Evolutionary conservation across 2,113 vertebrate species (phyloP).

Genomic region (Siniperca knerii): DNA sequence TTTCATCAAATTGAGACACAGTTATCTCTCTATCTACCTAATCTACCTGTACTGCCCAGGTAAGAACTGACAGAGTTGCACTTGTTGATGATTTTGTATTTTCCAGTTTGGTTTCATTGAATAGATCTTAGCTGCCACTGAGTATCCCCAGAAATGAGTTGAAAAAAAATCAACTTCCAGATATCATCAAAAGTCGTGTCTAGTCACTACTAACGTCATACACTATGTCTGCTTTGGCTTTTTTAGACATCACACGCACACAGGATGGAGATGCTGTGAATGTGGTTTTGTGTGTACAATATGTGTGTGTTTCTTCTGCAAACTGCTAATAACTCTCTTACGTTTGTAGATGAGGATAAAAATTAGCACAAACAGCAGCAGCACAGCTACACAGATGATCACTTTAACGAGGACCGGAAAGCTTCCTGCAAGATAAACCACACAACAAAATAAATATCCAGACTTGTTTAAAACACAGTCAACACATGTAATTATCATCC

Average conservation of each 20-base stretch:
- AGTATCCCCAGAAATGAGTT: not conserved
- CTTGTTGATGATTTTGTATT: not conserved
- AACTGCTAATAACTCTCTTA: conserved; percentile 8
- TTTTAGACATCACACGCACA: not conserved
- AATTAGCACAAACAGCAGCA: not conserved
- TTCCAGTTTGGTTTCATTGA: not conserved
- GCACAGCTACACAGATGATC: not conserved
- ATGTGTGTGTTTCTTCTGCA: not conserved
- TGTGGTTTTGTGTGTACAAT: not conserved
- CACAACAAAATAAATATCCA: not conserved
- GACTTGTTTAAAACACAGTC: not conserved
- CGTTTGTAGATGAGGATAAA: conserved; percentile 37
- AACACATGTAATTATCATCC: no score
- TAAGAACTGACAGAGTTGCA: not conserved
- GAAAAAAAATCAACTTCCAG: not conserved
- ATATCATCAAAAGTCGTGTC: not conserved
- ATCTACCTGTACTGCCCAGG: not conserved
- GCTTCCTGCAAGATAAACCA: not conserved
- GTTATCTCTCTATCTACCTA: no score
- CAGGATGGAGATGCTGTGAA: not conserved
- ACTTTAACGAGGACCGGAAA: rapidly evolving
- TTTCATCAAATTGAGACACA: not conserved
- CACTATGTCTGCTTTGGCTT: not conserved
- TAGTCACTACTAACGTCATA: not conserved
- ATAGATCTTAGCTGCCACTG: not conserved